Conservation (phyloP, 2,113 vertebrate genomes). For the Diadophis punctatus region DNA sequence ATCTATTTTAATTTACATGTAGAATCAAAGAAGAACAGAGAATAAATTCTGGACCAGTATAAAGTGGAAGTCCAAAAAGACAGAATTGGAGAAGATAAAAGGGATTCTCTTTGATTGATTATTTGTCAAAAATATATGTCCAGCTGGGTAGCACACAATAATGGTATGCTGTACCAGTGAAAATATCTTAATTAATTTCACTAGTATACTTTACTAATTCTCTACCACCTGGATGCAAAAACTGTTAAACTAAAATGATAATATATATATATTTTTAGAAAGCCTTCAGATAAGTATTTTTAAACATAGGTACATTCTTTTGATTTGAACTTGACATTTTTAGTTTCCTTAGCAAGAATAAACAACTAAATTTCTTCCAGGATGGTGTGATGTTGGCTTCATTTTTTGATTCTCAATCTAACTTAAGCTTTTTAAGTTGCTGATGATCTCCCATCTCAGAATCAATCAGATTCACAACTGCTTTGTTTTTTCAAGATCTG, state of each 20-base stretch:
- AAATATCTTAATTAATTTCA: conserved; percentile 17
- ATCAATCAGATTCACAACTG: neutral
- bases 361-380: neutral
- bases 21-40: neutral
- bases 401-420: neutral
- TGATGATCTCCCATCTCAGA: neutral
- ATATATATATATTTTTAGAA: neutral
- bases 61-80: neutral
- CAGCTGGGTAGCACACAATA: too few species aligned
- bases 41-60: neutral
- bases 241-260: neutral
- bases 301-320: neutral
- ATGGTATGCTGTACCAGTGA: neutral
- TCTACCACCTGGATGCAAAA: neutral
- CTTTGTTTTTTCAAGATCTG: neutral
- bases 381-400: neutral
- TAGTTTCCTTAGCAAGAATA: neutral
- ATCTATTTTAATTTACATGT: neutral
- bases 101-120: neutral
- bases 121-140: too few species aligned
- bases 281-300: neutral
- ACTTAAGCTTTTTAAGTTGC: neutral
- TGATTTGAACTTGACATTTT: neutral
- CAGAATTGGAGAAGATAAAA: neutral
- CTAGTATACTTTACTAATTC: neutral